Conservation (phyloP, 2,888 invertebrate species). For the Carpatolechia fugitivella region DNA sequence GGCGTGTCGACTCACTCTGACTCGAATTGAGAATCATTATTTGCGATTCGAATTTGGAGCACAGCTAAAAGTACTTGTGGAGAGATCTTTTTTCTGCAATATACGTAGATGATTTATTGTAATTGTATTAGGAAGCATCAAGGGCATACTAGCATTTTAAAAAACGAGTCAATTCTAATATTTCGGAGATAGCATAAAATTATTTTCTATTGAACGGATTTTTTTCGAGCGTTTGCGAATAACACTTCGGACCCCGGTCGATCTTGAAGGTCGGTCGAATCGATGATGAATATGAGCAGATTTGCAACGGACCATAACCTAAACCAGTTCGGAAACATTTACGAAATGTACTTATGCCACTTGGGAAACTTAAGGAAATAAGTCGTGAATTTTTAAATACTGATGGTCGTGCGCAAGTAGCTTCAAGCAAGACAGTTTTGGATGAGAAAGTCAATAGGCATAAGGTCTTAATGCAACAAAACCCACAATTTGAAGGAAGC, state of each 20-base stretch:
- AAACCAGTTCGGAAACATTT: background rate
- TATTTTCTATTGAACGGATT: background rate
- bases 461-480: background rate
- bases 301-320: conserved; percentile 1
- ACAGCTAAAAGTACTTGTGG: background rate
- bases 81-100: too few species aligned
- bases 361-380: too few species aligned
- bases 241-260: background rate
- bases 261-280: background rate
- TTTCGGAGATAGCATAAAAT: too few species aligned
- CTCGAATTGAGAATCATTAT: too few species aligned
- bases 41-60: background rate
- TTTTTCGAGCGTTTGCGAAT: background rate
- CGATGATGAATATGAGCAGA: background rate
- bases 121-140: too few species aligned
- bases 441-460: background rate
- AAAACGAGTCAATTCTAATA: too few species aligned
- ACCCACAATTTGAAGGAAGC: background rate
- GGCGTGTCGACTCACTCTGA: conserved; percentile 2
- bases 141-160: too few species aligned
- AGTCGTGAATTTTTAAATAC: too few species aligned
- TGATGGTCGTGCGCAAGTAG: too few species aligned
- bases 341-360: background rate
- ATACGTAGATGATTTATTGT: too few species aligned
- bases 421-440: background rate